phyloP scores from a whole-genome alignment of 53 echinoderm and acorn worm genomes.

The Holothuria scabra region DNA sequence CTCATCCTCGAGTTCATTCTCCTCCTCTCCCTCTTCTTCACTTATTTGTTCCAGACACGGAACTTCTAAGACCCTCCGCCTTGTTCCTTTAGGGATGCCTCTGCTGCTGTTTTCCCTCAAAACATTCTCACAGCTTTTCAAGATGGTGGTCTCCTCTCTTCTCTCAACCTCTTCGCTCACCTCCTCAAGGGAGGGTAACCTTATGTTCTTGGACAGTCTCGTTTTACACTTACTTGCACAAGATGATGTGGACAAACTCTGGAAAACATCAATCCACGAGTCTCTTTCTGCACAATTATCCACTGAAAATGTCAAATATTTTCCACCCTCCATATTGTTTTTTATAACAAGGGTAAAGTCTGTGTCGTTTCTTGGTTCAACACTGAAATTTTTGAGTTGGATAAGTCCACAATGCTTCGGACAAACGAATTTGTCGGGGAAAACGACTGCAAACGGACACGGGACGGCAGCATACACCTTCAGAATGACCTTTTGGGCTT shows the following conservation, averaged over 20 bases:
- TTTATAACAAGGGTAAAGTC: slow-evolving; percentile 27
- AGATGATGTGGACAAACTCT: slow-evolving; percentile 2
- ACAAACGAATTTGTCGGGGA: slow-evolving; percentile 33
- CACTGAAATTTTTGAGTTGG: slow-evolving; percentile 35
- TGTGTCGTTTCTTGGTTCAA: not conserved
- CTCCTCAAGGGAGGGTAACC: slow-evolving; percentile 27
- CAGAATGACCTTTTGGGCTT: slow-evolving; percentile 21
- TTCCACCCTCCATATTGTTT: slow-evolving; percentile 34
- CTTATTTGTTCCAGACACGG: slow-evolving; percentile 36
- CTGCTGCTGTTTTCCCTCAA: not conserved
- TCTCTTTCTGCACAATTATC: slow-evolving; percentile 13
- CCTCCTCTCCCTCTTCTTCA: slow-evolving; percentile 33
- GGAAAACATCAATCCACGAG: slow-evolving; percentile 23
- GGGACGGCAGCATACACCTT: slow-evolving; percentile 35
- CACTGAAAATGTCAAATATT: slow-evolving; percentile 12
- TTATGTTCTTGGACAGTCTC: not conserved
- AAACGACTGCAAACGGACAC: slow-evolving; percentile 16
- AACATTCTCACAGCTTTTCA: slow-evolving; percentile 21
- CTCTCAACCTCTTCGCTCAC: slow-evolving; percentile 28
- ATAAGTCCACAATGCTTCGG: slow-evolving; percentile 28
- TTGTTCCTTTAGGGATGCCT: not conserved
- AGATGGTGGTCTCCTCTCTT: slow-evolving; percentile 5
- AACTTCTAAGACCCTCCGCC: slow-evolving; percentile 27
- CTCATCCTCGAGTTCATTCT: not conserved
- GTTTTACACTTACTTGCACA: slow-evolving; percentile 10